Evolutionary conservation across 2,888 invertebrate genomes (phyloP), one percentile per base, ranked within the genome.

Genomic region (Agrotis segetum): DNA sequence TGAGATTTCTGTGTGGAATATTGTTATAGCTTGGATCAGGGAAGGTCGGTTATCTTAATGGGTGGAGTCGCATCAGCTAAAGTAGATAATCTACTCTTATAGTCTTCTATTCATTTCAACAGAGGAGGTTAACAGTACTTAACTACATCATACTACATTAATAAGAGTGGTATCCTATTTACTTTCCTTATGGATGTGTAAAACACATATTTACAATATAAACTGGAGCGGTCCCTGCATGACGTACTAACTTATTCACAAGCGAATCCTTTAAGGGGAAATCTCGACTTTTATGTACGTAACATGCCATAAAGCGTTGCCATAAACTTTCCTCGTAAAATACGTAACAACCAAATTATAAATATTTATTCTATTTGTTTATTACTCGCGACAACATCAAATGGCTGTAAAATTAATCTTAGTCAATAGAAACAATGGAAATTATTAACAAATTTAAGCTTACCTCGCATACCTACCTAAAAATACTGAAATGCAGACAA

Each of bases 241-340:
- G 88, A 90, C 88, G 89, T 87, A 91, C 90, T 93, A 92, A 94
- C 89, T 93, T 94, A 95, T 95, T 95, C 92, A 93, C 88, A 90
- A 88, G 87, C 86, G 86, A 90, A 91, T 90, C 89, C 91, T 93
- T 92, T 91, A 91, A 89, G 84, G 88, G 90, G 87, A 94, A 96
- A 96, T 96, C 96, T 93, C 94, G 87, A 91, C 94, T 95, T 95
- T 95, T 93, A 95, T 91, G 93, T 87, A 85, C 89, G 92, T 92
- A 93, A 94, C 95, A 94, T 93, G 92, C 92, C 94, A 93, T 96
- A 95, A 96, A 96, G 86, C 85, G 77, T 77, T 66, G 90, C 83
- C 90, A 89, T 95, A 94, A 95, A 95, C 88, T 85, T 74, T 79
- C 75, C 87, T 90, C 95, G 91, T 96, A 94, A 95, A 95, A 89